These are phyloP conservation scores for Trichogramma pretiosum DNA, from an alignment of 1,140 invertebrate species.

Conservation along the genomic window DNA sequence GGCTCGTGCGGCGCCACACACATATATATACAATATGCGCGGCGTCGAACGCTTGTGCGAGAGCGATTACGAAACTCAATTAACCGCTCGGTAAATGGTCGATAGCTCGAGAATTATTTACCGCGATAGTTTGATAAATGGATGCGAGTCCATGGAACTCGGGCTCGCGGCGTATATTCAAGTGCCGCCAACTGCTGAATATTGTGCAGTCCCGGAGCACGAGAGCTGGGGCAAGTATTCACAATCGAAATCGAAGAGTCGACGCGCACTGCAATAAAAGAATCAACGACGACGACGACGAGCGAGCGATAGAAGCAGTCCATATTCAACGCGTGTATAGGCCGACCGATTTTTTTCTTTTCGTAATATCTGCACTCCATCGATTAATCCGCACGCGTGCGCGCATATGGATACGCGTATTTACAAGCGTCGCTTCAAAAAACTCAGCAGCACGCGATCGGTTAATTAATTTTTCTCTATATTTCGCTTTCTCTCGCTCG, in stretches of 20 bases:
- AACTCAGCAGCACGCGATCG: not conserved
- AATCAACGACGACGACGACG: not conserved
- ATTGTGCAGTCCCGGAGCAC: too few relatives aligned
- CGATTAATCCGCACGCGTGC: not conserved
- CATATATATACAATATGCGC: too few relatives aligned
- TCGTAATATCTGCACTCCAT: not conserved
- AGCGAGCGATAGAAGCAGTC: slow-evolving; percentile 2
- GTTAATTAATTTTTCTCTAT: not conserved
- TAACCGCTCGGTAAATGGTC: slow-evolving; percentile 19
- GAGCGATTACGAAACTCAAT: slow-evolving; percentile 20
- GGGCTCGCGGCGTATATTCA: slow-evolving; percentile 3
- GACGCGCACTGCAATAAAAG: not conserved
- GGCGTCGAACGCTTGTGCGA: slow-evolving; percentile 6
- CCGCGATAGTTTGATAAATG: slow-evolving; percentile 19
- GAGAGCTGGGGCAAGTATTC: too few relatives aligned
- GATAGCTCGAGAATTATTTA: slow-evolving; percentile 19
- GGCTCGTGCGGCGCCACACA: too few relatives aligned
- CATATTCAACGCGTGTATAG: slow-evolving; percentile 5
- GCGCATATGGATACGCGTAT: too few relatives aligned
- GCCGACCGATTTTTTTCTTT: not conserved
- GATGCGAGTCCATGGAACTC: too few relatives aligned
- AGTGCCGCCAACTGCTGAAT: not conserved
- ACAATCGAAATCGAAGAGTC: not conserved
- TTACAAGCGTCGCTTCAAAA: too few relatives aligned
- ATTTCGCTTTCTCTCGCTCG: not conserved